Conservation (phyloP, 1,140 invertebrate species). For the Meloidogyne exigua region DNA sequence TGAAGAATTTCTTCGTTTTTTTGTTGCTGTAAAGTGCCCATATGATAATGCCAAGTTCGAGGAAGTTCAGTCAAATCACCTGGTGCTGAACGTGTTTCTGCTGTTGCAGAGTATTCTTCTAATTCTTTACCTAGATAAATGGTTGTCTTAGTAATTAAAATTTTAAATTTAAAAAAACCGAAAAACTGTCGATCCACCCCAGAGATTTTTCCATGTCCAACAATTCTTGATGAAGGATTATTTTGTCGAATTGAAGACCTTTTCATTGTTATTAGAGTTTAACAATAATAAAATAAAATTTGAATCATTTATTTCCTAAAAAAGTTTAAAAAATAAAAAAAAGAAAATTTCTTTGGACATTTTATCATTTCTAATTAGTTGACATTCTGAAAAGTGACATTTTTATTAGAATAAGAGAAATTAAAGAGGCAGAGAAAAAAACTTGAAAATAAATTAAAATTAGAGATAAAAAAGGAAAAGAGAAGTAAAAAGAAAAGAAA, state of each 20-base stretch:
- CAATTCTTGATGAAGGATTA: background rate
- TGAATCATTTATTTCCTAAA: too few relatives aligned
- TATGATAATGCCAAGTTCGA: slow-evolving; percentile 24
- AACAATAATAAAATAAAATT: too few relatives aligned
- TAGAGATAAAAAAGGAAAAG: too few relatives aligned
- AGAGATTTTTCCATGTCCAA: background rate
- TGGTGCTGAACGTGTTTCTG: slow-evolving; percentile 46
- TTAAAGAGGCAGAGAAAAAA: too few relatives aligned
- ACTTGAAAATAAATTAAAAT: too few relatives aligned
- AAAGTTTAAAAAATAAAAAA: too few relatives aligned
- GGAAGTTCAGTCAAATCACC: slow-evolving; percentile 49
- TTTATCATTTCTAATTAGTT: too few relatives aligned
- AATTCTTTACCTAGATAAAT: background rate
- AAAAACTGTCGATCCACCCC: background rate
- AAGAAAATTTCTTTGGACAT: too few relatives aligned
- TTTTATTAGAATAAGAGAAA: too few relatives aligned
- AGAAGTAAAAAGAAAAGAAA: too few relatives aligned
- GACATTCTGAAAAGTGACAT: too few relatives aligned
- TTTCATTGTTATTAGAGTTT: background rate
- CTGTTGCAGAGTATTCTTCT: slow-evolving; percentile 6
- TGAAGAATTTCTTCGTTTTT: background rate
- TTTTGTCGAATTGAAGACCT: background rate
- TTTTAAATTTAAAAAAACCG: background rate
- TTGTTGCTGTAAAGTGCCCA: slow-evolving; percentile 5
- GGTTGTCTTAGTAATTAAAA: background rate